Evolutionary conservation across 2,797 vertebrate genomes (phyloP), one percentile per base, ranked within the genome.

Genomic region (Sardinella longiceps): DNA sequence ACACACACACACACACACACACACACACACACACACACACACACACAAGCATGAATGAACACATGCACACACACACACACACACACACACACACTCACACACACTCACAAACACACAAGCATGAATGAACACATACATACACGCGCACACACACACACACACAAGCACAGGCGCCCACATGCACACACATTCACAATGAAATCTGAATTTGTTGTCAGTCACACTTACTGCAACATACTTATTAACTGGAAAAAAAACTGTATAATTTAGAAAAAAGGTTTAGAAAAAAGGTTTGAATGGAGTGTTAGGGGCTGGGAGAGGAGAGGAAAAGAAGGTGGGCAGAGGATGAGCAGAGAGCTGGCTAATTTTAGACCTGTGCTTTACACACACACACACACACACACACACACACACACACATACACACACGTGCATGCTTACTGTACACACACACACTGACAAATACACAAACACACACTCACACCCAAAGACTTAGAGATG

Each of bases 51-150:
- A n/a, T n/a, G n/a, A 25, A 30, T 25, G 2, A n/a, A 63, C 60
- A 63, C 60, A 63, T 9, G 30, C n/a, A 63, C 60, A 63, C 60
- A 30, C 25, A 63, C 25, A 63, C 60, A 63, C 60, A 63, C 60
- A 63, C 60, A 28, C 60, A 63, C 60, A 28, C n/a, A 63, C 60
- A 63, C 60, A 63, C 25, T 28, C n/a, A 63, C n/a, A 63, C 60
- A 63, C 60, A 63, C 60, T 28, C 60, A 63, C 60, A 63, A n/a
- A 63, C 60, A 63, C 60, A 11, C 60, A n/a, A n/a, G n/a, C n/a
- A n/a, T n/a, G n/a, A n/a, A n/a, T n/a, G n/a, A n/a, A n/a, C 11
- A 33, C 63, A 37, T 30, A 15, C 30, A 30, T 11, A 14, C 58
- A 60, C 58, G 28, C n/a, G 9, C n/a, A 10, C n/a, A 63, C 58